A percentile compares a stretch with the other conserved stretches of the same genome.
Evolutionary conservation across 2,888 invertebrate genomes (phyloP).

Genomic region (Monoplex corrugatus): DNA sequence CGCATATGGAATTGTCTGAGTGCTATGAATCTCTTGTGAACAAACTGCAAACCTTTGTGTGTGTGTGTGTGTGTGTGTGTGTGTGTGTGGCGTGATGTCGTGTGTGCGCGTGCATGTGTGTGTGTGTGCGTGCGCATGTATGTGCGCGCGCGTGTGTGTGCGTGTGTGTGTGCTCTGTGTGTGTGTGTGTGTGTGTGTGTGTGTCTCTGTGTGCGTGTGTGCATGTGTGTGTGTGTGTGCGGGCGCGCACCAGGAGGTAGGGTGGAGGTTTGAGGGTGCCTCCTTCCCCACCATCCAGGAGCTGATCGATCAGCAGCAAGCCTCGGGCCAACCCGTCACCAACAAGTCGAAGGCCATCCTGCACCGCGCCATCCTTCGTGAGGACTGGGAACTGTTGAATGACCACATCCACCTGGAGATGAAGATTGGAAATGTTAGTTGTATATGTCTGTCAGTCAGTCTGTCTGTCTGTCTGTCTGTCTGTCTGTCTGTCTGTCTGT

Average conservation of each 20-base stretch:
- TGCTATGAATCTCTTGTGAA: no score
- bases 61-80: neutral
- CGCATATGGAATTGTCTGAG: no score
- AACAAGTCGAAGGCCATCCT: conserved; percentile 95
- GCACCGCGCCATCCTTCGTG: conserved; percentile 91
- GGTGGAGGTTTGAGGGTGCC: conserved; percentile 96
- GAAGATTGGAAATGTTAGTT: conserved; percentile 94
- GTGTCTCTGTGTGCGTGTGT: no score
- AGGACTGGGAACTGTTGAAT: conserved; percentile 97
- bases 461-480: neutral
- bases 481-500: no score
- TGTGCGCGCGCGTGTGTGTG: neutral
- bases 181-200: neutral
- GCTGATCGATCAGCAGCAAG: conserved; percentile 93
- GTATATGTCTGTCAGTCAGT: neutral
- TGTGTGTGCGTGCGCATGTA: neutral
- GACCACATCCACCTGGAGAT: conserved; percentile 95
- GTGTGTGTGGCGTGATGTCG: neutral
- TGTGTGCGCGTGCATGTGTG: neutral
- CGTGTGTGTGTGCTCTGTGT: neutral
- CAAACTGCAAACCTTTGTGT: no score
- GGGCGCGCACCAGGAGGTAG: conserved; percentile 85
- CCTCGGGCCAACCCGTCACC: conserved; percentile 93
- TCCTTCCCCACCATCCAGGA: conserved; percentile 96
- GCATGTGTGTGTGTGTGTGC: neutral